phyloP scores from a whole-genome alignment of 2,888 invertebrate species.

The Clivina fossor region DNA sequence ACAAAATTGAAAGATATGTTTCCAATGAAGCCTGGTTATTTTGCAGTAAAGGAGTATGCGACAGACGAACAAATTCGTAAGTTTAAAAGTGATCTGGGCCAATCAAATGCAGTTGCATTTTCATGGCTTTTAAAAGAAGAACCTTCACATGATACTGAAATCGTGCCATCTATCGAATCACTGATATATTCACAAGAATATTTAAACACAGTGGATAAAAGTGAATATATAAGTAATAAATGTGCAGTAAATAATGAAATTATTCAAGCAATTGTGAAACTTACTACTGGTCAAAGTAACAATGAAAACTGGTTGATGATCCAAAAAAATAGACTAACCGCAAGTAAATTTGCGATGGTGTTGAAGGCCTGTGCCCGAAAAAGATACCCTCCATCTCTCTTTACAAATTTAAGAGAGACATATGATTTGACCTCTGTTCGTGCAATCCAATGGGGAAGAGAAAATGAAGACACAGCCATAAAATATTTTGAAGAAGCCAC shows the following conservation, averaged over 20 bases:
- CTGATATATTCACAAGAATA: conserved; percentile 25
- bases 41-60: neutral
- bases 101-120: conserved; percentile 30
- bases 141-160: neutral
- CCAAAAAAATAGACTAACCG: conserved; percentile 32
- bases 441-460: conserved; percentile 35
- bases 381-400: conserved; percentile 19
- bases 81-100: conserved; percentile 6
- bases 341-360: conserved; percentile 32
- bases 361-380: conserved; percentile 18
- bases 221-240: conserved; percentile 8
- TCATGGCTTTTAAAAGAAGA: conserved; percentile 29
- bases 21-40: too few species aligned
- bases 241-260: conserved; percentile 2
- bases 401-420: conserved; percentile 18
- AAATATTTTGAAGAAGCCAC: conserved; percentile 15
- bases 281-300: conserved; percentile 28
- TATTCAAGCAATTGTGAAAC: conserved; percentile 14
- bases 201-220: conserved; percentile 17
- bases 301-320: conserved; percentile 35
- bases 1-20: too few species aligned
- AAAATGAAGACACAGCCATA: conserved; percentile 31
- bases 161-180: conserved; percentile 18
- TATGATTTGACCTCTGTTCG: conserved; percentile 18
- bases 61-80: conserved; percentile 10